Evolutionary conservation across 2,797 vertebrate species (phyloP).

Genomic region (Tympanoctomys barrerae): DNA sequence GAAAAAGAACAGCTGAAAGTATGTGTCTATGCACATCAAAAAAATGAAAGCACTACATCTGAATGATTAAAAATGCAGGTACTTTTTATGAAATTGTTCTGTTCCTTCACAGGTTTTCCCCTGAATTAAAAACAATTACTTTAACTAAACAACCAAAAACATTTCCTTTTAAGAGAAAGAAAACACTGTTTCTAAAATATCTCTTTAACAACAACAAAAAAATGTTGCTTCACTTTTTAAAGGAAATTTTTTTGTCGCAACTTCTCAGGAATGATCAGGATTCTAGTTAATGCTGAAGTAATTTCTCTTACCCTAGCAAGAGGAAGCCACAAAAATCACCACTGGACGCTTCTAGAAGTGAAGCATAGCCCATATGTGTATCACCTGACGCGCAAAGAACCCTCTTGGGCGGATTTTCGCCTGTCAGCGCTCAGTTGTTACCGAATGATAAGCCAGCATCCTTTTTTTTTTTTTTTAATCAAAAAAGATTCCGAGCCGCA

Average conservation of each 20-base stretch:
- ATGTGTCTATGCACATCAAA: not conserved
- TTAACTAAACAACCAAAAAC: not conserved
- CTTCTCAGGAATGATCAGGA: constrained; percentile 22
- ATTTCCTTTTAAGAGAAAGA: constrained; percentile 47
- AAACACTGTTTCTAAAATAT: not conserved
- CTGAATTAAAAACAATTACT: not conserved
- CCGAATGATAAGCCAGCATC: not conserved
- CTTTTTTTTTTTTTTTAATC: not conserved
- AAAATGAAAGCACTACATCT: constrained; percentile 45
- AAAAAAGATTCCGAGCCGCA: constrained; percentile 12
- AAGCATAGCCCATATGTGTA: constrained; percentile 35
- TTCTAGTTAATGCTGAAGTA: constrained; percentile 60
- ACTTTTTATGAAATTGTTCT: constrained; percentile 48
- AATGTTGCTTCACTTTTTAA: constrained; percentile 50
- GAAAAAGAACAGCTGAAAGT: constrained; percentile 37
- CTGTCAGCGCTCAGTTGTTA: constrained; percentile 21
- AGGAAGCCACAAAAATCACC: constrained; percentile 46
- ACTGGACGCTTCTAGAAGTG: constrained; percentile 31
- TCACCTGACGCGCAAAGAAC: constrained; percentile 18
- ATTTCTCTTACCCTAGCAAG: constrained; percentile 65
- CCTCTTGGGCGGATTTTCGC: not conserved
- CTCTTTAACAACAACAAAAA: not conserved
- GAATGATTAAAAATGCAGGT: constrained; percentile 32
- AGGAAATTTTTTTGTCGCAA: constrained; percentile 41
- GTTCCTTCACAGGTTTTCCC: constrained; percentile 41